phyloP scores from a whole-genome alignment of 2,888 invertebrate species.

The Perdita meconis region DNA sequence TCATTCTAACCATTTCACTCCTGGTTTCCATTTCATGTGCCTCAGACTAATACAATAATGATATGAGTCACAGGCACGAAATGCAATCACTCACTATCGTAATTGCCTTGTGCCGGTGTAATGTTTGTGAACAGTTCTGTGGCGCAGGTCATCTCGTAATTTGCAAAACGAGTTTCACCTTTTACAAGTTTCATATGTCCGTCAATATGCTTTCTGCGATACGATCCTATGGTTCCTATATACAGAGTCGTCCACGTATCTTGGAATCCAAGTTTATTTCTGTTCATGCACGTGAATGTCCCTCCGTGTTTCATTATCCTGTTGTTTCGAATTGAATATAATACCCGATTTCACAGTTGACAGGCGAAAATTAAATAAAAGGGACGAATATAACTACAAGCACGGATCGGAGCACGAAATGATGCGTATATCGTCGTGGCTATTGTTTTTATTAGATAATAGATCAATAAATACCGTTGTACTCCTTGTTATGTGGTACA shows the following conservation, averaged over 20 bases:
- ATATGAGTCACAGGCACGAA: conserved; percentile 4
- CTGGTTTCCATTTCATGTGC: conserved; percentile 8
- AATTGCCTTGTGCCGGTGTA: not conserved
- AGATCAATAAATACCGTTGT: conserved; percentile 66
- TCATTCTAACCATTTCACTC: conserved; percentile 5
- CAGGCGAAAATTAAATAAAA: not conserved
- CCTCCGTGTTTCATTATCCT: no score
- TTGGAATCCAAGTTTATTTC: no score
- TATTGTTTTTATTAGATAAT: conserved; percentile 74
- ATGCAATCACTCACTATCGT: conserved; percentile 10
- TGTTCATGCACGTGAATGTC: no score
- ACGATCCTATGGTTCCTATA: no score
- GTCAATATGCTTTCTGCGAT: no score
- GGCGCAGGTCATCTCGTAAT: not conserved
- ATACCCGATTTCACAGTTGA: not conserved
- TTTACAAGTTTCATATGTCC: no score
- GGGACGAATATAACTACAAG: conserved; percentile 19
- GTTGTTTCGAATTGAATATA: not conserved
- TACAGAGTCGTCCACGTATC: no score
- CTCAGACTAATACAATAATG: conserved; percentile 19
- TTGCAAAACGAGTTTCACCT: no score
- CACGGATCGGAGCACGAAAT: conserved; percentile 25
- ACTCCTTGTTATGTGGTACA: conserved; percentile 55
- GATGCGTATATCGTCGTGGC: conserved; percentile 24
- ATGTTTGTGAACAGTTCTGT: not conserved